These are phyloP conservation scores for Choloepus hoffmanni DNA, from an alignment of 2,113 vertebrate genomes.

Conservation along the genomic window DNA sequence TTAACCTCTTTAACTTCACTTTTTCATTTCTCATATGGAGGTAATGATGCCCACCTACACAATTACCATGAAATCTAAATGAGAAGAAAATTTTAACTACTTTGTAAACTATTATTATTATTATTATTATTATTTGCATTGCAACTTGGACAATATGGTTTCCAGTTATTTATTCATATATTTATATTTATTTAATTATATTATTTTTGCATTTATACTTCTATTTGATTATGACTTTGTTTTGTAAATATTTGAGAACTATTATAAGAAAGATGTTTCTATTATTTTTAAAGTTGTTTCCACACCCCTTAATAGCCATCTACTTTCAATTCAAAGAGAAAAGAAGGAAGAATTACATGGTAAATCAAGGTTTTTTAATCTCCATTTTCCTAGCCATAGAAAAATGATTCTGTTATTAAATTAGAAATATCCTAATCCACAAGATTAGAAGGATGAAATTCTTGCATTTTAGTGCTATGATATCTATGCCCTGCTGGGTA, in stretches of 20 bases:
- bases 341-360: not conserved
- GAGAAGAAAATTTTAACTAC: not conserved
- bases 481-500: not conserved
- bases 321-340: not conserved
- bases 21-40: not conserved
- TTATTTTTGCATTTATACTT: no score
- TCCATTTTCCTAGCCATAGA: not conserved
- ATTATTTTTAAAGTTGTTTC: not conserved
- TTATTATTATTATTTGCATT: not conserved
- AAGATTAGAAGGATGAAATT: not conserved
- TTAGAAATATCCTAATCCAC: conserved; percentile 6
- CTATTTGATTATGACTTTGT: not conserved
- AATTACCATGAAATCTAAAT: not conserved
- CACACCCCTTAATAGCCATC: not conserved
- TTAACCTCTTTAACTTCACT: not conserved
- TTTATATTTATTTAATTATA: no score
- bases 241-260: not conserved
- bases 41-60: not conserved
- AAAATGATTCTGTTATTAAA: not conserved
- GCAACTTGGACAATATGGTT: not conserved
- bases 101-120: not conserved
- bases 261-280: not conserved
- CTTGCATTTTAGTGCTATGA: not conserved
- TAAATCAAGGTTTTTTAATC: not conserved
- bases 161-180: not conserved